phyloP scores from a whole-genome alignment of 2,888 invertebrate species.

The Spilarctia lutea region DNA sequence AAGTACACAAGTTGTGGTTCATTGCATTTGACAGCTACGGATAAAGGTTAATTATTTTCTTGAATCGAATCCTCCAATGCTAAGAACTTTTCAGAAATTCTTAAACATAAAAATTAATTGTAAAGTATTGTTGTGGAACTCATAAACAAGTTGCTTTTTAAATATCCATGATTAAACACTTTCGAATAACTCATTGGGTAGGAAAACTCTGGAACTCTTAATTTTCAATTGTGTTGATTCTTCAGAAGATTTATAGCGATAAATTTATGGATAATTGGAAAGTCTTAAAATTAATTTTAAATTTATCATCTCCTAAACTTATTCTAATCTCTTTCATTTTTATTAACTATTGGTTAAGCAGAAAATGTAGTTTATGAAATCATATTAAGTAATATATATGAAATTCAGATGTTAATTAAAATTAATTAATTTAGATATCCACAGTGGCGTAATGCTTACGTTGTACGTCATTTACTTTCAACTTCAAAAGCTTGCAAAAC shows the following conservation, averaged over 20 bases:
- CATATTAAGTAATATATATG: not conserved
- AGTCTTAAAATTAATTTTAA: not conserved
- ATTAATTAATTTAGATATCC: not conserved
- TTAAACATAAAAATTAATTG: constrained; percentile 50
- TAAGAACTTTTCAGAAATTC: constrained; percentile 30
- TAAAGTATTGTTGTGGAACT: constrained; percentile 50
- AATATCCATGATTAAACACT: constrained; percentile 54
- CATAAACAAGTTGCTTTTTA: constrained; percentile 51
- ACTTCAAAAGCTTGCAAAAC: not conserved
- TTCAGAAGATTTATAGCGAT: constrained; percentile 12
- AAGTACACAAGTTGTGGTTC: constrained; percentile 35
- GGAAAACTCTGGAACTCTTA: constrained; percentile 34
- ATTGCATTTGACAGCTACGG: constrained; percentile 66
- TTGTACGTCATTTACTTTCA: not conserved
- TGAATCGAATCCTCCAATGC: constrained; percentile 52
- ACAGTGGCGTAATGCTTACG: not conserved
- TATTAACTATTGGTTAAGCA: not conserved
- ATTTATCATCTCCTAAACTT: too few species aligned
- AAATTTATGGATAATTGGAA: not conserved
- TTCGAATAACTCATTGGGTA: constrained; percentile 51
- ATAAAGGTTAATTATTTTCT: constrained; percentile 71
- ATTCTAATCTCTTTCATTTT: too few species aligned
- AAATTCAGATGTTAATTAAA: not conserved
- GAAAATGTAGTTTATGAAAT: not conserved
- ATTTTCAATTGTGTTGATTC: constrained; percentile 32